phyloP scores from a whole-genome alignment of 1,140 invertebrate species.

The Lepidurus arcticus region DNA sequence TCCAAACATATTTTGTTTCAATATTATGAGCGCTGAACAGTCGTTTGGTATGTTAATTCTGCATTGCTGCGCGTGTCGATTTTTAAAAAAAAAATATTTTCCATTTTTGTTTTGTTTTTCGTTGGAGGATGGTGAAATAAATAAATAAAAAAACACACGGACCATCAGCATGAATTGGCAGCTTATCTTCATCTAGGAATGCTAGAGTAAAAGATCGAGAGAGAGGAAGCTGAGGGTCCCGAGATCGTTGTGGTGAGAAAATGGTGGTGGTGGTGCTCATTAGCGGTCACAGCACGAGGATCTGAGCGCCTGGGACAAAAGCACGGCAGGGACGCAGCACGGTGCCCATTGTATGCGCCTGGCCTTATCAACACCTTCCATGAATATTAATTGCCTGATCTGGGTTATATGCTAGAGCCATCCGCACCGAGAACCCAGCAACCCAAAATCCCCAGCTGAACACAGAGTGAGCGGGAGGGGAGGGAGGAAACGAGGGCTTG shows the following conservation, averaged over 20 bases:
- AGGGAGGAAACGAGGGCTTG: background rate
- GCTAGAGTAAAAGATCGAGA: background rate
- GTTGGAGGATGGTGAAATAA: background rate
- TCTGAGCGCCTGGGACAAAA: constrained; percentile 8
- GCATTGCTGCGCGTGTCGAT: constrained; percentile 20
- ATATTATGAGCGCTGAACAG: background rate
- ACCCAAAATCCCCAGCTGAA: background rate
- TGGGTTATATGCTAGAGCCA: constrained; percentile 4
- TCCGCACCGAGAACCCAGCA: no score
- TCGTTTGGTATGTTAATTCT: constrained; percentile 13
- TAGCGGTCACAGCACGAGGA: constrained; percentile 20
- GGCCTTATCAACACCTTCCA: constrained; percentile 21
- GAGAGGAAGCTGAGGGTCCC: background rate
- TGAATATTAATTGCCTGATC: constrained; percentile 22
- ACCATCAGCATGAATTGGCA: constrained; percentile 11
- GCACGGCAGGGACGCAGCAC: constrained; percentile 19
- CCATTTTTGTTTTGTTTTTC: background rate
- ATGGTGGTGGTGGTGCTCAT: constrained; percentile 13
- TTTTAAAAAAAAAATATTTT: background rate
- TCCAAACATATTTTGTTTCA: background rate
- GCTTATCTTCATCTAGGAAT: constrained; percentile 9
- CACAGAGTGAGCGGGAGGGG: background rate
- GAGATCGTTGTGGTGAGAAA: background rate
- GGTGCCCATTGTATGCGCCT: constrained; percentile 3
- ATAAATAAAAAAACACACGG: background rate